Percentiles rank a stretch among this genome's conserved stretches.
Conservation (phyloP, 2,113 vertebrate species). For the Erinaceus europaeus region DNA sequence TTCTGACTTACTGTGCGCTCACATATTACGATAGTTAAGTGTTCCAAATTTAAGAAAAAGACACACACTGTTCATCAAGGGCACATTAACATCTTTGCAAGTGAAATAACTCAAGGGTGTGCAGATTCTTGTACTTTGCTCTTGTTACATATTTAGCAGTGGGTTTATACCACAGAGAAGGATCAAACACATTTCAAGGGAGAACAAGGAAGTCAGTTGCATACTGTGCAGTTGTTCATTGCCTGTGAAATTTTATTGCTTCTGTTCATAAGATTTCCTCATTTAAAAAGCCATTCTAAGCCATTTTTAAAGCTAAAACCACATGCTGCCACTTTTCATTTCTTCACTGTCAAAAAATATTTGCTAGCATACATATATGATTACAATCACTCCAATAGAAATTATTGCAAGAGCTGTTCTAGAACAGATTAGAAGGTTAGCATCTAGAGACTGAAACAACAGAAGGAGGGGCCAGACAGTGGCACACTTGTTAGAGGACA, state of each 20-base stretch:
- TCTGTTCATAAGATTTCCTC: slow-evolving; percentile 10
- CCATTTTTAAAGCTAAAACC: background rate
- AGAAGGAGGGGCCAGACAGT: too few relatives aligned
- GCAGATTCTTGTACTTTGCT: slow-evolving; percentile 38
- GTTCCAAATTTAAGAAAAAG: slow-evolving; percentile 43
- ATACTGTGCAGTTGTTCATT: background rate
- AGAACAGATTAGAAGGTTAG: background rate
- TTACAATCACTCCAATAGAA: background rate
- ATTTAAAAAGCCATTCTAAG: slow-evolving; percentile 25
- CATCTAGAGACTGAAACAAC: background rate
- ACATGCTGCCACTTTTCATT: background rate
- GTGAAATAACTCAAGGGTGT: slow-evolving; percentile 31
- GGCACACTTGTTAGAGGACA: too few relatives aligned
- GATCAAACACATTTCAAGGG: slow-evolving; percentile 44
- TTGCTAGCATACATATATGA: background rate
- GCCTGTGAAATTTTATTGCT: background rate
- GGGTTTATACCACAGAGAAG: slow-evolving; percentile 44
- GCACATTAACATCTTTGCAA: slow-evolving; percentile 37
- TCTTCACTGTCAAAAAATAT: background rate
- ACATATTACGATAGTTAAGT: slow-evolving; percentile 17
- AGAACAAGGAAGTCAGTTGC: slow-evolving; percentile 44
- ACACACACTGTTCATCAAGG: slow-evolving; percentile 48
- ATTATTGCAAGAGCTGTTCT: background rate
- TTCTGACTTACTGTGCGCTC: background rate
- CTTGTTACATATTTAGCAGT: slow-evolving; percentile 50